Conservation (phyloP, 2,113 vertebrate genomes). For the Eubucco bourcierii region DNA sequence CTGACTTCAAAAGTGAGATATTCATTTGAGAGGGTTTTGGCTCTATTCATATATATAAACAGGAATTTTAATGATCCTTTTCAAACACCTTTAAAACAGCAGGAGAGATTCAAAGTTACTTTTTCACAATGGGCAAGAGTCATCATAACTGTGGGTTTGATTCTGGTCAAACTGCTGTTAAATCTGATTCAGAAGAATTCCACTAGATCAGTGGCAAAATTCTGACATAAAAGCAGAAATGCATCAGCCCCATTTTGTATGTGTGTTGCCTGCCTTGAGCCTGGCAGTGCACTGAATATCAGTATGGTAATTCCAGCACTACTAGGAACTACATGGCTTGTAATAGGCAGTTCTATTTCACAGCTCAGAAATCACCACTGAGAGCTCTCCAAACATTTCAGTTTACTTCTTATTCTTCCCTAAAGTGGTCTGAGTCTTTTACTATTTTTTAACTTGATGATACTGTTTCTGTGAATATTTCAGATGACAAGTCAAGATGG, state of each 20-base stretch:
- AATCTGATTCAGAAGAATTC: background rate
- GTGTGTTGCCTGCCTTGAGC: background rate
- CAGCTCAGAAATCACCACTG: background rate
- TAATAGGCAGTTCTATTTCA: background rate
- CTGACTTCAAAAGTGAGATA: background rate
- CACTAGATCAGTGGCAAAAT: background rate
- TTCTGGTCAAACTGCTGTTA: background rate
- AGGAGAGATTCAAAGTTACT: background rate
- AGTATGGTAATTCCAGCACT: background rate
- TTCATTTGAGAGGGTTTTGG: background rate
- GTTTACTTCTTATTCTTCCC: background rate
- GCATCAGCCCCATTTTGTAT: background rate
- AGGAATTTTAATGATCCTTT: background rate
- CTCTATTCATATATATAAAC: background rate
- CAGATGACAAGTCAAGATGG: background rate
- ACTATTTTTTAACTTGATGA: background rate
- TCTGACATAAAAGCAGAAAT: background rate
- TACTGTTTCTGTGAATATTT: background rate
- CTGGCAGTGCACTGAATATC: background rate
- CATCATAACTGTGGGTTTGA: background rate
- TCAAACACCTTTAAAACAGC: background rate
- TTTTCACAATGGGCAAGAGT: background rate
- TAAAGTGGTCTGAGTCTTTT: fast-evolving
- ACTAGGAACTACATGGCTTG: background rate
- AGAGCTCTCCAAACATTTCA: background rate